Percentiles rank a stretch among this genome's conserved stretches.
These are phyloP conservation scores for Ochotona curzoniae DNA, from an alignment of 2,113 vertebrate species.

Conservation along the genomic window DNA sequence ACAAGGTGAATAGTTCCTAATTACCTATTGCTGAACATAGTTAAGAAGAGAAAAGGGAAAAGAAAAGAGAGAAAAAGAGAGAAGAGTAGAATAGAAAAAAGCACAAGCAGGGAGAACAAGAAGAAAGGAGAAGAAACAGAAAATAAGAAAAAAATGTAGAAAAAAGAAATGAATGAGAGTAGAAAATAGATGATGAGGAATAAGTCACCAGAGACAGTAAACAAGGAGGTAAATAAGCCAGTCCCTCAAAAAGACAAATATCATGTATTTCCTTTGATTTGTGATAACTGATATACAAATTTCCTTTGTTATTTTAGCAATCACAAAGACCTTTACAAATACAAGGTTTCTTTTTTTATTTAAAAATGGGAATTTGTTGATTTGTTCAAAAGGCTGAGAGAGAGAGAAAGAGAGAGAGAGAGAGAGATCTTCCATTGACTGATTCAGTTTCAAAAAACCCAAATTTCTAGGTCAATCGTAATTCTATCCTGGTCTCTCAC, in stretches of 20 bases:
- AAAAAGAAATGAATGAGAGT: not conserved
- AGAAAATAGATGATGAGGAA: not conserved
- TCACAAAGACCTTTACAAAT: slow-evolving; percentile 57
- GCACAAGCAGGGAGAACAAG: not conserved
- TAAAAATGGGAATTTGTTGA: no score
- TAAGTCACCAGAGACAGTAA: not conserved
- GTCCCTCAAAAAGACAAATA: not conserved
- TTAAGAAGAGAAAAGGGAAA: not conserved
- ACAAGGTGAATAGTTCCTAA: not conserved
- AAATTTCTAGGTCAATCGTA: no score
- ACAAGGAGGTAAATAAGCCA: not conserved
- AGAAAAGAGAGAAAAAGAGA: not conserved
- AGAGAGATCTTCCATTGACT: no score
- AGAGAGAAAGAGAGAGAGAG: no score
- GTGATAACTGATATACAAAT: not conserved
- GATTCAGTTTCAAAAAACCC: no score
- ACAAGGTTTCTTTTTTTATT: no score
- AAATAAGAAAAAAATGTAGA: not conserved
- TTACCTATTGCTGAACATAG: not conserved
- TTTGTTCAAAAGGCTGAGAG: no score
- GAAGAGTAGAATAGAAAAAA: not conserved
- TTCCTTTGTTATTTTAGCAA: slow-evolving; percentile 61
- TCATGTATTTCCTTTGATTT: not conserved
- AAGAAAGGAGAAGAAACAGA: not conserved
- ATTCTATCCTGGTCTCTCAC: no score